Conservation (phyloP, 1,140 invertebrate species). For the Drosophila bipectinata region DNA sequence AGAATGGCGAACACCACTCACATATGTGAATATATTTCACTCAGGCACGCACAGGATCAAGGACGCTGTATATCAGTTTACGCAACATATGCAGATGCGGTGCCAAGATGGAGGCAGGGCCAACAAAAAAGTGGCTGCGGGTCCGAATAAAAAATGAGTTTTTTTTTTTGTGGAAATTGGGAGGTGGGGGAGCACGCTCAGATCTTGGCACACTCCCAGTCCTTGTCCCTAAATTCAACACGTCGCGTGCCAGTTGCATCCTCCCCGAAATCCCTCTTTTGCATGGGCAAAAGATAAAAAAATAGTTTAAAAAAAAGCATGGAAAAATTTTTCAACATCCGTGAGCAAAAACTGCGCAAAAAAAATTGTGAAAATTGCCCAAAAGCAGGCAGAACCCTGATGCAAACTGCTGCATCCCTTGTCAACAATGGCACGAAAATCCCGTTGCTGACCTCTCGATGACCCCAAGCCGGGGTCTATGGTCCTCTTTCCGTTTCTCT, state of each 20-base stretch:
- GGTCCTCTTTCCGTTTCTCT: constrained; percentile 54
- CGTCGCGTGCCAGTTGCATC: constrained; percentile 71
- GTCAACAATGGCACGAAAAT: constrained; percentile 80
- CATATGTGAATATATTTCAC: constrained; percentile 15
- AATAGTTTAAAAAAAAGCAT: constrained; percentile 48
- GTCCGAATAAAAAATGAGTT: constrained; percentile 31
- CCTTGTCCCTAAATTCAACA: constrained; percentile 34
- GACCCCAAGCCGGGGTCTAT: constrained; percentile 70
- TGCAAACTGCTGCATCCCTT: constrained; percentile 74
- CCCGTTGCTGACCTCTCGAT: constrained; percentile 81
- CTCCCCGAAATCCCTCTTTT: constrained; percentile 41
- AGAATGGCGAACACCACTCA: constrained; percentile 68
- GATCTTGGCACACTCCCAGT: constrained; percentile 39
- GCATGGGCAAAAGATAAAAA: constrained; percentile 57
- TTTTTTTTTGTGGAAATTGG: neutral
- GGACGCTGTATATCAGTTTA: constrained; percentile 70
- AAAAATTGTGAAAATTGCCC: constrained; percentile 51
- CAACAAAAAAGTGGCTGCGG: constrained; percentile 29
- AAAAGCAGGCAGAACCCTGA: constrained; percentile 64
- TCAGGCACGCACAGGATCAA: constrained; percentile 10
- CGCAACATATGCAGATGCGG: constrained; percentile 77
- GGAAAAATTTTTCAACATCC: constrained; percentile 48
- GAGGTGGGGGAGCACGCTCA: constrained; percentile 40
- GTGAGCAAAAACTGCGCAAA: constrained; percentile 23
- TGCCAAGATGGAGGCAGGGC: constrained; percentile 42